Conservation (phyloP, 2,888 invertebrate species). For the Eupithecia dodoneata region DNA sequence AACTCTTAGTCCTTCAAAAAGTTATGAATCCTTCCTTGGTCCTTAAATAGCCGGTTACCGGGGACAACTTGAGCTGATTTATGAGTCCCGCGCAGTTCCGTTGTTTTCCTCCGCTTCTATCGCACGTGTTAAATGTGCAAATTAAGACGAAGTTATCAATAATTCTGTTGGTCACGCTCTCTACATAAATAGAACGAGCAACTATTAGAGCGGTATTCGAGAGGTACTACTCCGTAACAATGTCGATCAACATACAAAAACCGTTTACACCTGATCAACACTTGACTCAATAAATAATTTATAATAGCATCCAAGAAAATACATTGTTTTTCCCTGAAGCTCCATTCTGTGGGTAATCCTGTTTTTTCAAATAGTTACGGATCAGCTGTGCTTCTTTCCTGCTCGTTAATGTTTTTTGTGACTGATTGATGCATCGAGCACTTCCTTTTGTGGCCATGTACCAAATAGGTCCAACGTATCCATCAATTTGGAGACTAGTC, state of each 20-base stretch:
- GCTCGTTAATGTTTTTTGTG: not conserved
- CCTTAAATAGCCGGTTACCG: not conserved
- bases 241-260: constrained; percentile 16
- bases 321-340: constrained; percentile 37
- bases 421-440: not conserved
- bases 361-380: constrained; percentile 24
- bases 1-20: not conserved
- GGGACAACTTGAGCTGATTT: not conserved
- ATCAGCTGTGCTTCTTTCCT: constrained; percentile 1
- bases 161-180: constrained; percentile 7
- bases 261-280: constrained; percentile 22
- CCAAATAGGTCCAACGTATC: not conserved
- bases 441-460: not conserved
- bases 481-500: not conserved
- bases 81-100: not conserved
- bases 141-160: not conserved
- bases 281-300: constrained; percentile 4
- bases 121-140: constrained; percentile 1
- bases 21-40: not conserved
- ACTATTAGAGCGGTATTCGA: constrained; percentile 7
- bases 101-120: not conserved
- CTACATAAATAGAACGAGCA: not conserved
- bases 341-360: constrained; percentile 25
- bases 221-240: not conserved
- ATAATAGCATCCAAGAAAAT: constrained; percentile 41